Percentiles rank a stretch among this genome's conserved stretches.
Conservation (phyloP, 2,888 invertebrate genomes). For the Leucozona laternaria region DNA sequence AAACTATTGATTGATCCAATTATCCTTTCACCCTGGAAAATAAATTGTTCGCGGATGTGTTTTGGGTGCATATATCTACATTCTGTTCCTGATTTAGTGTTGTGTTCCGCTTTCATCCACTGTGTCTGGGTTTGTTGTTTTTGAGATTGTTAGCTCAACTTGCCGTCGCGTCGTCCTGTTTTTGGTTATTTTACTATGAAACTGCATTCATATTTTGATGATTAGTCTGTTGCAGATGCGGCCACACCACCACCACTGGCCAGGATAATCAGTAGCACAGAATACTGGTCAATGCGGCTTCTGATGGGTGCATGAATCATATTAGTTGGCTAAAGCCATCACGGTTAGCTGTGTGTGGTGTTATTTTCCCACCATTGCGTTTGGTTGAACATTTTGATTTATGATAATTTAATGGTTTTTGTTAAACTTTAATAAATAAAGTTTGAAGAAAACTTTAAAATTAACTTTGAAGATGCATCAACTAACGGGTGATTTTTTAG, state of each 20-base stretch:
- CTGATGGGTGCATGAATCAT: conserved; percentile 57
- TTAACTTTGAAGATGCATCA: background rate
- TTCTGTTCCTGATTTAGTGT: conserved; percentile 39
- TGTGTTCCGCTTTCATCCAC: conserved; percentile 38
- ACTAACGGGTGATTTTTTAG: too few relatives aligned
- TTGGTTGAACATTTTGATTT: conserved; percentile 48
- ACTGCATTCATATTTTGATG: conserved; percentile 50
- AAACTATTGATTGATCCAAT: conserved; percentile 72
- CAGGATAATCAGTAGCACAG: conserved; percentile 33
- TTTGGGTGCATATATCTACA: conserved; percentile 27
- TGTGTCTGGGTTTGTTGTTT: conserved; percentile 20
- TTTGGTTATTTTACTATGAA: conserved; percentile 35
- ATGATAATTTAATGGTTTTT: conserved; percentile 44
- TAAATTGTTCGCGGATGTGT: conserved; percentile 58
- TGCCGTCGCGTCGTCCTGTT: background rate
- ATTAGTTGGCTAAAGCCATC: conserved; percentile 2
- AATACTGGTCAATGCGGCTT: conserved; percentile 45
- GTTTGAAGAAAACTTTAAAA: background rate
- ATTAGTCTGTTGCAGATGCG: conserved; percentile 63
- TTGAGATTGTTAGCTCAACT: conserved; percentile 31
- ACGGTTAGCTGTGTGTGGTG: conserved; percentile 15
- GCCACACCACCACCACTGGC: conserved; percentile 24
- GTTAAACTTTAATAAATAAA: background rate
- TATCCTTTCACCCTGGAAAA: conserved; percentile 58
- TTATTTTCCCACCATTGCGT: conserved; percentile 4